Base-by-base conservation (phyloP, 2,888 invertebrate species). In the Labia minor region DNA sequence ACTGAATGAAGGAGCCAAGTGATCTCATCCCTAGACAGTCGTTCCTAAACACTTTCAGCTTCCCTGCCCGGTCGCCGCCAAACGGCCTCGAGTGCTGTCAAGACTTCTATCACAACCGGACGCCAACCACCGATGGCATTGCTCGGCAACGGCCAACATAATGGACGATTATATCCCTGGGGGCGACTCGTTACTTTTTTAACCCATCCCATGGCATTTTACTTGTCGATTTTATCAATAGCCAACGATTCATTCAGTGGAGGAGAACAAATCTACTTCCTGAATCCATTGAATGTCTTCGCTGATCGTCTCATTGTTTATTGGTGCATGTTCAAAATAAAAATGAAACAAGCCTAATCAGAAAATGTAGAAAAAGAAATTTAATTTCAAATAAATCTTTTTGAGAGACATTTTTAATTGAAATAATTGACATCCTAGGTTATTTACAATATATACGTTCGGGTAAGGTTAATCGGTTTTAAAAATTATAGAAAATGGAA, bases 41-140 rank as follows among this genome's bases (percentile, higher is more conserved):
- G n/a, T 4, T 11, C n/a, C 49, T 16, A 49, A 26, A 49, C 49
- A 49, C 49, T 49, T 14, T 49, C n/a, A n/a, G 2, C 16, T 14
- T 49, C 3, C 26, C 8, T 26, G 26, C 26, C 26, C 8, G 26
- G 26, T 26, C 8, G 26, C 26, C 26, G 26, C 26, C 26, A 14
- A 49, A 49, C 49, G 49, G 49, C 49, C n/a, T 14, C 49, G 49
- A 49, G n/a, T 49, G 49, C 49, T 49, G 49, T 49, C 49, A 49
- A 49, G 49, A n/a, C 49, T 49, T 49, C 3, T 49, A 49, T 49
- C 49, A 49, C 49, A 49, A 49, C n/a, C 49, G 49, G 49, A 49
- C 49, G 14, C 49, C 49, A 49, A 49, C n/a, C 49, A 49, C 49
- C 49, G 14, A 11, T 2, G 2, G 6, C 4, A 49, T 49, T 14